phyloP scores from a whole-genome alignment of 37 sponge, comb jelly and placozoan genomes.

The Haliclona indistincta region DNA sequence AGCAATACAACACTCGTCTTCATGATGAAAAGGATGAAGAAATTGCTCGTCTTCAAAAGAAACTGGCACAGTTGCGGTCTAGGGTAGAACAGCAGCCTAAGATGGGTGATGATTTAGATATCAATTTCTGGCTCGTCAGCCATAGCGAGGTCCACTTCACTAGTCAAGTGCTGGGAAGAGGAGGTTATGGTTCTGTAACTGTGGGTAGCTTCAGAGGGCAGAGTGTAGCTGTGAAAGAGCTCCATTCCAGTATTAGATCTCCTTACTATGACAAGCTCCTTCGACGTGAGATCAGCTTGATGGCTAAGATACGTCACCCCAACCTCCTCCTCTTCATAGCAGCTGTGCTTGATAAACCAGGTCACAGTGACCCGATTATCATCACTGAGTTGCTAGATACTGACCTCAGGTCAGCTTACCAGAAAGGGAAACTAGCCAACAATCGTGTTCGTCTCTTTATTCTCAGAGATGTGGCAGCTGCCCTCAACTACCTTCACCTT shows the following conservation, averaged over 20 bases:
- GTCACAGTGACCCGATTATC: slow-evolving; percentile 41
- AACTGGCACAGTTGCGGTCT: no score
- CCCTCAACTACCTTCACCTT: slow-evolving; percentile 76
- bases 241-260: neutral
- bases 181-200: slow-evolving; percentile 50
- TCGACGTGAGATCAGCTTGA: slow-evolving; percentile 52
- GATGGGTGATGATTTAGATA: no score
- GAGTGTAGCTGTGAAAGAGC: slow-evolving; percentile 60
- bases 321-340: slow-evolving; percentile 69
- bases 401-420: slow-evolving; percentile 43
- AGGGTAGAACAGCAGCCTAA: no score
- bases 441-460: neutral
- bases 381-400: slow-evolving; percentile 74
- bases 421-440: neutral
- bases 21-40: no score
- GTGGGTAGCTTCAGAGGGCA: slow-evolving; percentile 53
- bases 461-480: slow-evolving; percentile 65
- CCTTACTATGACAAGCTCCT: slow-evolving; percentile 21
- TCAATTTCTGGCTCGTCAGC: neutral
- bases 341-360: slow-evolving; percentile 41
- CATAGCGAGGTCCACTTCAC: neutral
- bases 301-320: slow-evolving; percentile 53
- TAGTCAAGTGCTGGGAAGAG: slow-evolving; percentile 30
- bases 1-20: no score
- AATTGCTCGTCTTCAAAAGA: no score